phyloP scores from a whole-genome alignment of 1,140 invertebrate genomes.

The Diprion similis region DNA sequence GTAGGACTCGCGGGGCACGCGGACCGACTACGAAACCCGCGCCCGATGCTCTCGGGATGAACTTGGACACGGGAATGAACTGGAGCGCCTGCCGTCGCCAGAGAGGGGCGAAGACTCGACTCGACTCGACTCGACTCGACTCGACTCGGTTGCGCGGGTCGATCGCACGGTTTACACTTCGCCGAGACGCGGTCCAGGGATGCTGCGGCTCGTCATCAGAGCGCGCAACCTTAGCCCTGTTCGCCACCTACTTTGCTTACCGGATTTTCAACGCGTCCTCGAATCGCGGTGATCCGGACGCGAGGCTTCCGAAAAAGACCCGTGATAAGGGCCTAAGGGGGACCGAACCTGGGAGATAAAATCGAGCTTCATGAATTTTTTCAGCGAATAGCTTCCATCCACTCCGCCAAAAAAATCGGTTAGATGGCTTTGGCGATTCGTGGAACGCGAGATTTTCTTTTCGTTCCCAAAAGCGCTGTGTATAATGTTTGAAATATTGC shows the following conservation, averaged over 20 bases:
- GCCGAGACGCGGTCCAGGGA: neutral
- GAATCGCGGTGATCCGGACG: too few species aligned
- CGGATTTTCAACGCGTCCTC: too few species aligned
- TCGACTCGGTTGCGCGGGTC: slow-evolving; percentile 39
- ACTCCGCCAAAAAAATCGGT: too few species aligned
- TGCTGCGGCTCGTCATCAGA: neutral
- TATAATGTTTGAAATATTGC: slow-evolving; percentile 26
- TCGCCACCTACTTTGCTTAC: too few species aligned
- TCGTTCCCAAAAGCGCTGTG: neutral
- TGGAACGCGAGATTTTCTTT: neutral
- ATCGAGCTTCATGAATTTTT: too few species aligned
- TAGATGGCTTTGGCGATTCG: too few species aligned
- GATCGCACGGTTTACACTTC: slow-evolving; percentile 43
- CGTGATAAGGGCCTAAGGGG: too few species aligned
- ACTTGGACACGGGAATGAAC: slow-evolving; percentile 51
- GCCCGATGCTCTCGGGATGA: slow-evolving; percentile 47
- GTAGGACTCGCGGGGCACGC: neutral
- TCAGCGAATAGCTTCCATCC: too few species aligned
- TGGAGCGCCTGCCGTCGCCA: slow-evolving; percentile 39
- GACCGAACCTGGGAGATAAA: too few species aligned
- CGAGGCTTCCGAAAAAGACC: too few species aligned
- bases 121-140: slow-evolving; percentile 1
- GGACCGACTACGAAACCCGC: slow-evolving; percentile 24
- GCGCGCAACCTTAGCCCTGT: too few species aligned
- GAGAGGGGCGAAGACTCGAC: slow-evolving; percentile 41